phyloP scores from a whole-genome alignment of 1,140 invertebrate genomes.

The Dendroctonus ponderosae region DNA sequence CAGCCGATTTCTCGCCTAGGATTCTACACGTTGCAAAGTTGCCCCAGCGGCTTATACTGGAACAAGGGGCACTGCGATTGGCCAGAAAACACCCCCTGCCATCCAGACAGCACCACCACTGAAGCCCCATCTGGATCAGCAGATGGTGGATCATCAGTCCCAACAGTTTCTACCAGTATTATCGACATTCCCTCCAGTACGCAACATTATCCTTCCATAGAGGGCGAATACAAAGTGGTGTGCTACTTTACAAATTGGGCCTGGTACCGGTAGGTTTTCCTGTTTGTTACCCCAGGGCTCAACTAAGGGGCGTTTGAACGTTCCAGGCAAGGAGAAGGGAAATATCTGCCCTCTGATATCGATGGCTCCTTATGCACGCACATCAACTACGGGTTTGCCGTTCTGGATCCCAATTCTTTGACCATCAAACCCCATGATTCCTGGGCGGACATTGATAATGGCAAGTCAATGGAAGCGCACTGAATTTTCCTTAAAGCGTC shows the following conservation, averaged over 20 bases:
- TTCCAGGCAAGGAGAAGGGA: constrained; percentile 60
- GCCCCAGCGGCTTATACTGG: constrained; percentile 72
- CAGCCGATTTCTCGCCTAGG: background rate
- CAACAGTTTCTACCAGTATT: background rate
- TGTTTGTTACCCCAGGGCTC: background rate
- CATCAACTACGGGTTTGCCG: constrained; percentile 72
- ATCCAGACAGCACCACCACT: constrained; percentile 42
- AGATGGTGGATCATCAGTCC: constrained; percentile 12
- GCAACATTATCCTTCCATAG: background rate
- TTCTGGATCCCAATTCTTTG: constrained; percentile 57
- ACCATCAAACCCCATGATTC: constrained; percentile 62
- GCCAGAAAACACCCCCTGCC: constrained; percentile 68
- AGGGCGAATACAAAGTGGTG: constrained; percentile 60
- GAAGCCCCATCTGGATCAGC: no score
- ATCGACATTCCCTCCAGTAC: constrained; percentile 15
- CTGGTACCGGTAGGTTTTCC: constrained; percentile 59
- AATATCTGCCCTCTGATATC: constrained; percentile 65
- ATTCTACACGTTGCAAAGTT: constrained; percentile 62
- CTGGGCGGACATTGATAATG: constrained; percentile 67
- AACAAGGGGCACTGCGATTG: constrained; percentile 77
- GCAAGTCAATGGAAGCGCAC: constrained; percentile 43
- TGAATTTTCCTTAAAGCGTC: constrained; percentile 3
- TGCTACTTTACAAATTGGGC: constrained; percentile 79
- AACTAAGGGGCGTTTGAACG: constrained; percentile 4
- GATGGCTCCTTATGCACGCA: constrained; percentile 69